Evolutionary conservation across 92 coral and sea anemone genomes (phyloP), one percentile per base, ranked within the genome.

Genomic region (Palythoa grandis): DNA sequence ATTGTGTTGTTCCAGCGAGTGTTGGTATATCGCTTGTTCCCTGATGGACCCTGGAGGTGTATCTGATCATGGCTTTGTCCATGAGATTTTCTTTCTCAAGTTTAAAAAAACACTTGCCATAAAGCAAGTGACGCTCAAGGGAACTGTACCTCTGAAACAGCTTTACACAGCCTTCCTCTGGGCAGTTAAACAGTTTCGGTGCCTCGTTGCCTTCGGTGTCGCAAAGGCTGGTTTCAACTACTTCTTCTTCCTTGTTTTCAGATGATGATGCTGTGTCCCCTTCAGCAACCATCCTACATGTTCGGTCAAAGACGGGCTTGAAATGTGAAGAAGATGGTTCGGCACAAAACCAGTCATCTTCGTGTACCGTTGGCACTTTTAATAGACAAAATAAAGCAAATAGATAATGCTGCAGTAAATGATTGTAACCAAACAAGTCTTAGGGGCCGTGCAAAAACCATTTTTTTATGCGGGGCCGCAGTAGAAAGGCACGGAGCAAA

Each of bases 11-110:
- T 52, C 37, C 43, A 29, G 74, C 35, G 35, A 43, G 54, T 78
- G 19, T 56, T 19, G 39, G 19, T 39, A 69, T 47, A 2, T 52
- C 23, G 23, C 23, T 61, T 61, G 68, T 61, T 19, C 68, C 68
- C 20, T 61, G 68, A 15, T 19, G 20, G 23, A 61, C 8, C 68
- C n/a, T 61, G n/a, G 50, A 70, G 23, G 47, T 25, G 23, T 70
- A 70, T 10, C 10, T 4, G 35, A 75, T 11, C 89, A 88, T 88
- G 70, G 93, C 88, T 48, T 91, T 91, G 84, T 91, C 93, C 10
- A 53, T 86, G 35, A 91, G 77, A 17, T 88, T 91, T 78, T 91
- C 88, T 52, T 74, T 88, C 65, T 91, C 91, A 61, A 91, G 85
- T 39, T 25, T 71, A 67, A 76, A 78, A 60, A 68, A 25, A 56